Percentiles rank a stretch among this genome's conserved stretches.
These are phyloP conservation scores for Ichneumoninae sp. DNA, from an alignment of 2,888 invertebrate species.

Conservation along the genomic window DNA sequence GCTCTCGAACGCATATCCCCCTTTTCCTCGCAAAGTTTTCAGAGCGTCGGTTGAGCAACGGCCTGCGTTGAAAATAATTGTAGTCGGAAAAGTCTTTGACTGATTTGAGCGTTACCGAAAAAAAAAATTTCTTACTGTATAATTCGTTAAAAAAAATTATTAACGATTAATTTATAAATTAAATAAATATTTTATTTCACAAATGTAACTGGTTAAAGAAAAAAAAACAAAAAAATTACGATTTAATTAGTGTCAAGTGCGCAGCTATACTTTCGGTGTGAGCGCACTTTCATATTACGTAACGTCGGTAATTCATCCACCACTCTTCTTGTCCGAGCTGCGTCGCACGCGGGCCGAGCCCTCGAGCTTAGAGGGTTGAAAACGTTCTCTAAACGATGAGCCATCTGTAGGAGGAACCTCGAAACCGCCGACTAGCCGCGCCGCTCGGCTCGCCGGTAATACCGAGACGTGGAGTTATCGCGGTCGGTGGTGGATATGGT, in stretches of 20 bases:
- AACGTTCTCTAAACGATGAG: conserved; percentile 78
- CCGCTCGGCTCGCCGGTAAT: conserved; percentile 79
- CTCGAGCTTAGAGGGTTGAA: conserved; percentile 79
- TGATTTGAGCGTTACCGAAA: conserved; percentile 45
- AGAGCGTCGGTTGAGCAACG: conserved; percentile 60
- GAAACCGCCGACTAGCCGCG: conserved; percentile 77
- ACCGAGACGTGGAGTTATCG: conserved; percentile 77
- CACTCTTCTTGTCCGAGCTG: conserved; percentile 68
- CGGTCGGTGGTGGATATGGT: conserved; percentile 81
- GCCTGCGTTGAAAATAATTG: conserved; percentile 58
- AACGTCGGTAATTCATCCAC: conserved; percentile 82
- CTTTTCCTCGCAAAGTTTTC: conserved; percentile 60
- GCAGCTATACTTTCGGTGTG: conserved; percentile 45
- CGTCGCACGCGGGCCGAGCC: conserved; percentile 70
- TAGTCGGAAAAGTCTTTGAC: conserved; percentile 44
- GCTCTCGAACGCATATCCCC: conserved; percentile 40
- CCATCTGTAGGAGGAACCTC: conserved; percentile 81
- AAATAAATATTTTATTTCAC: not conserved
- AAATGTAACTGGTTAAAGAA: not conserved
- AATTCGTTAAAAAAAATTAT: not conserved
- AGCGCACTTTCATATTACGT: conserved; percentile 68
- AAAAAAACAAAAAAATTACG: not conserved
- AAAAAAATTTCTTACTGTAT: not conserved
- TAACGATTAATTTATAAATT: not conserved
- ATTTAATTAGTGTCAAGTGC: not conserved